Base-by-base conservation (phyloP, 1,140 invertebrate genomes). In the Dinothrombium tinctorium region DNA sequence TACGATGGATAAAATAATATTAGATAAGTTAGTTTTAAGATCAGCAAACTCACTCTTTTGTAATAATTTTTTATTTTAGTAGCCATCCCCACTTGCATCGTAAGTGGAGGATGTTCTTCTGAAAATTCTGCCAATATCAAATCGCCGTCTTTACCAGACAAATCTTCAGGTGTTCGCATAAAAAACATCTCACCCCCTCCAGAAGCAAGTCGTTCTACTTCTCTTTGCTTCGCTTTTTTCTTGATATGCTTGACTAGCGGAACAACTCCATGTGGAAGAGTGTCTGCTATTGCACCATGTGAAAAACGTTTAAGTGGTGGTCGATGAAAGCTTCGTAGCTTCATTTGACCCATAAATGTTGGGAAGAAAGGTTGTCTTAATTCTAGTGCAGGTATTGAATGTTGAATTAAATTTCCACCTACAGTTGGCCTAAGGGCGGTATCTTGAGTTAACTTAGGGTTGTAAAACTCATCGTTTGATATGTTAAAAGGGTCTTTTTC, bases 41-140 rank as follows among this genome's bases (percentile, higher is more conserved):
- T 20, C 41, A 38, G 32, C 28, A 36, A 31, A 50, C 40, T 48
- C 44, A 50, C 48, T 28, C 86, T 67, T 62, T 95, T 96, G 54
- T 95, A 96, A 57, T 98, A 99, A 56, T 96, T 99, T 57, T 95
- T 94, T 33, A 99, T 74, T 61, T 94, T 94, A 0, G 84, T 86
- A 50, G 87, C 92, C 94, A 99, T 99, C 39, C 94, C 94, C 25
- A 81, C 75, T 67, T 95, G 86, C 62, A 80, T 90, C 56, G 95
- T 73, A 0, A 98, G 61, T 1, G 90, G 89, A 4, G 92, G 90
- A 67, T 89, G 83, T 60, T 99, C 90, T 55, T 99, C 94, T 41
- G 81, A 87, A 59, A 90, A 96, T 61, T 99, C 94, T 2, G 84
- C 63, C 0, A 98, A 61, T 1, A 98, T 70, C 1, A 99, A 52